These are phyloP conservation scores for Ridgeia piscesae DNA, from an alignment of 1,140 invertebrate species.

Conservation along the genomic window DNA sequence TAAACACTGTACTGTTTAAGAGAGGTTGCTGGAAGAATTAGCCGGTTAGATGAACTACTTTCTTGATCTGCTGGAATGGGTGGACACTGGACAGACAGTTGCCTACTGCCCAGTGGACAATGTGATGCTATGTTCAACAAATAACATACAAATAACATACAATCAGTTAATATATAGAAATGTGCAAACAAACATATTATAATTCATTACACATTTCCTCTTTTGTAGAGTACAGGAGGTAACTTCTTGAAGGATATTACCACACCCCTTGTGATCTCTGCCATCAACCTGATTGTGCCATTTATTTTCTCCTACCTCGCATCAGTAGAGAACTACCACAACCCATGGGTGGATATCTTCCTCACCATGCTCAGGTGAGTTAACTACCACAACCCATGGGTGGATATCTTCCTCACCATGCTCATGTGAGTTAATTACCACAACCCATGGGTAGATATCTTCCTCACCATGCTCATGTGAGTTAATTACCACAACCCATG, in stretches of 20 bases:
- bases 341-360: slow-evolving; percentile 49
- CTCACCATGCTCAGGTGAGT: slow-evolving; percentile 50
- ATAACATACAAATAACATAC: no score
- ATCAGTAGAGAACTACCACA: slow-evolving; percentile 43
- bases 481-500: no score
- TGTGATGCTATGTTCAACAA: no score
- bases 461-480: no score
- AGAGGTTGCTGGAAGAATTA: no score
- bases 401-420: background rate
- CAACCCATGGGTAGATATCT: slow-evolving; percentile 39
- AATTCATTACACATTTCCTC: background rate
- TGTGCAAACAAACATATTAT: background rate
- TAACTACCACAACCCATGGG: background rate
- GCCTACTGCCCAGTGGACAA: no score
- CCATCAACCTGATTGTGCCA: slow-evolving; percentile 45
- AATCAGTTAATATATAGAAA: no score
- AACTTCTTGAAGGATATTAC: slow-evolving; percentile 42
- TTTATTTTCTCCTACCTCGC: slow-evolving; percentile 46
- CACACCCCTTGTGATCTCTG: slow-evolving; percentile 46
- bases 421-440: background rate
- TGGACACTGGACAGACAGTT: no score
- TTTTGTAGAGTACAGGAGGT: slow-evolving; percentile 38
- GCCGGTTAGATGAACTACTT: no score
- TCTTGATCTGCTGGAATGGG: no score
- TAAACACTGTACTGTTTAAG: no score